Evolutionary conservation across 2,113 vertebrate species (phyloP).

Genomic region (Ranitomeya variabilis): DNA sequence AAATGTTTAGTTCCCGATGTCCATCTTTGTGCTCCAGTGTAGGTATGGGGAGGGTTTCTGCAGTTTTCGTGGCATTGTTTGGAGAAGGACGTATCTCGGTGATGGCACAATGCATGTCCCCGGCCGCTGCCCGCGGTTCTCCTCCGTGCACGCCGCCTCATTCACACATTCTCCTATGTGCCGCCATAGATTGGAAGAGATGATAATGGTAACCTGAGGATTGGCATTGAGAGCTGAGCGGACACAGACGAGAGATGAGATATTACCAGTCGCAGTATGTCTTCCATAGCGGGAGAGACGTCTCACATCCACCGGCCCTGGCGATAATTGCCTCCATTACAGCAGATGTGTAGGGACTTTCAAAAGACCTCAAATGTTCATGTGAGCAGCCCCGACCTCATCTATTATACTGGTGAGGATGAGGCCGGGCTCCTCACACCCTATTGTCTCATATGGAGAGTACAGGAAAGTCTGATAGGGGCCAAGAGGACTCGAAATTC

Average conservation of each 20-base stretch:
- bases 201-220: constrained; percentile 16
- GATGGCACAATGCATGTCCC: neutral
- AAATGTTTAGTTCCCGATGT: neutral
- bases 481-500: neutral
- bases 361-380: constrained; percentile 13
- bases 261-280: constrained; percentile 25
- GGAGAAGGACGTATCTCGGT: neutral
- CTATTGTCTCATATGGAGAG: constrained; percentile 10
- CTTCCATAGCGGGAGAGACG: constrained; percentile 1
- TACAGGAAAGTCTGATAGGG: neutral
- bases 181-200: neutral
- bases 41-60: neutral
- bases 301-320: constrained; percentile 15
- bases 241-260: constrained; percentile 4
- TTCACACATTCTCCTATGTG: neutral
- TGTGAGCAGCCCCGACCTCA: neutral
- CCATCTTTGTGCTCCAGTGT: neutral
- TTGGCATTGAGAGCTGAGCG: neutral
- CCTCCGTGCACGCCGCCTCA: neutral
- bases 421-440: neutral
- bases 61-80: neutral
- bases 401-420: neutral
- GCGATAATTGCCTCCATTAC: constrained; percentile 36
- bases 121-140: constrained; percentile 2
- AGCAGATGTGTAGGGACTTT: constrained; percentile 33